phyloP scores from a whole-genome alignment of 2,113 vertebrate genomes.

The Malurus cyaneus region DNA sequence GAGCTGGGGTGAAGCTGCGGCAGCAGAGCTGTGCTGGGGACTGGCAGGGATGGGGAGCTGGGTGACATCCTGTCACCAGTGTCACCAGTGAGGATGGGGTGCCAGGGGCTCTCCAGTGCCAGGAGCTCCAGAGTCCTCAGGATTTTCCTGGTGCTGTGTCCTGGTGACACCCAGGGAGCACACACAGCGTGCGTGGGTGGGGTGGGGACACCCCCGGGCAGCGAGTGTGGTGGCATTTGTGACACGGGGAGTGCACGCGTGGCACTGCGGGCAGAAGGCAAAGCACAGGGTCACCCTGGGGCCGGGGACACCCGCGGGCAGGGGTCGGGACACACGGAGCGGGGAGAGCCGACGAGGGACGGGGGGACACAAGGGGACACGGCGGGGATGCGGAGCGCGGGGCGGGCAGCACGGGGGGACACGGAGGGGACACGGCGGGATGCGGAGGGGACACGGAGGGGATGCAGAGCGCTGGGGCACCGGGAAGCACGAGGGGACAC shows the following conservation, averaged over 20 bases:
- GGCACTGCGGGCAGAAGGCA: neutral
- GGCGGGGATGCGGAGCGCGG: neutral
- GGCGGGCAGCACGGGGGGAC: neutral
- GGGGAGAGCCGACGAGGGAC: no score
- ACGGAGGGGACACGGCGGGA: no score
- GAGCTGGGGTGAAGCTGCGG: neutral
- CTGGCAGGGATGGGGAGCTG: accelerated
- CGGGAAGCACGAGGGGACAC: no score
- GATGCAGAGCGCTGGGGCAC: no score
- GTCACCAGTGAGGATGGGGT: accelerated
- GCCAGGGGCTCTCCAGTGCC: accelerated
- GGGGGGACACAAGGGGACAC: neutral
- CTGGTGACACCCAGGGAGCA: neutral
- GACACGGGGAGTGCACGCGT: accelerated
- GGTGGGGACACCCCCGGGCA: neutral
- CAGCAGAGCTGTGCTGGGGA: neutral
- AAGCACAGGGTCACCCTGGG: neutral
- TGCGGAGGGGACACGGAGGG: neutral
- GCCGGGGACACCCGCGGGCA: no score
- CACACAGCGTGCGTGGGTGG: accelerated
- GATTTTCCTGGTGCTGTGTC: neutral
- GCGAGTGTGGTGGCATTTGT: neutral
- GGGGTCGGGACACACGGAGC: neutral
- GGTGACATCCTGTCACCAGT: neutral
- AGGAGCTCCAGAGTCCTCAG: neutral